Percentiles rank a stretch among this genome's conserved stretches.
These are phyloP conservation scores for Cecidostiba fungosa DNA, from an alignment of 2,888 invertebrate species.

Conservation along the genomic window DNA sequence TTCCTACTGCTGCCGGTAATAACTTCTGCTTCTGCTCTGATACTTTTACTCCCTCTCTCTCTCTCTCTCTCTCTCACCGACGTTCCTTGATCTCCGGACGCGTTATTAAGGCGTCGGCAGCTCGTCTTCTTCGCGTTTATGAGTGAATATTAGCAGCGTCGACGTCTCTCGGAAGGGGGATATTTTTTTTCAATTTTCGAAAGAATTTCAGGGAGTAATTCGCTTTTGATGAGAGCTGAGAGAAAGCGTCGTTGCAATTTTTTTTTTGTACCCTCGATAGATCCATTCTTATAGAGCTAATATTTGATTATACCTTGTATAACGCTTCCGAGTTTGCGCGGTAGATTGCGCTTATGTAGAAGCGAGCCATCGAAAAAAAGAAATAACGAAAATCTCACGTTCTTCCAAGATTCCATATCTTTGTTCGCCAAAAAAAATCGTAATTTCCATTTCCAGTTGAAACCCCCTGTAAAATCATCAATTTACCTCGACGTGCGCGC, in stretches of 20 bases:
- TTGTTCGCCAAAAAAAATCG: no score
- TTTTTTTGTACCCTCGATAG: no score
- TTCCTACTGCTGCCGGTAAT: constrained; percentile 31
- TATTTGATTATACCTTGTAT: background rate
- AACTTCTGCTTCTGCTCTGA: constrained; percentile 29
- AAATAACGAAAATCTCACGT: background rate
- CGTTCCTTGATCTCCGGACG: constrained; percentile 19
- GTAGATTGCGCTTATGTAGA: no score
- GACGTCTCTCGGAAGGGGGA: background rate
- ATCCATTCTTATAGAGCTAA: background rate
- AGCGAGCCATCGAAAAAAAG: background rate
- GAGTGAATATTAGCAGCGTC: background rate
- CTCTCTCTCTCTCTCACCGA: background rate
- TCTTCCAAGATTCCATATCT: no score
- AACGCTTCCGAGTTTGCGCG: background rate
- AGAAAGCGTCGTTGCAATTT: background rate
- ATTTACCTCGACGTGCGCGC: background rate
- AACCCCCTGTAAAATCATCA: background rate
- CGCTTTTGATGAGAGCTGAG: background rate
- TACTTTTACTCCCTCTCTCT: constrained; percentile 2
- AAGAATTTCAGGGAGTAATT: background rate
- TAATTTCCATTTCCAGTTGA: background rate
- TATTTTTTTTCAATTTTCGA: constrained; percentile 4
- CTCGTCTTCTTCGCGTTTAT: background rate
- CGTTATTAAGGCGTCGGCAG: constrained; percentile 14